These are phyloP conservation scores for Gari tellinella DNA, from an alignment of 2,888 invertebrate species.

Conservation along the genomic window DNA sequence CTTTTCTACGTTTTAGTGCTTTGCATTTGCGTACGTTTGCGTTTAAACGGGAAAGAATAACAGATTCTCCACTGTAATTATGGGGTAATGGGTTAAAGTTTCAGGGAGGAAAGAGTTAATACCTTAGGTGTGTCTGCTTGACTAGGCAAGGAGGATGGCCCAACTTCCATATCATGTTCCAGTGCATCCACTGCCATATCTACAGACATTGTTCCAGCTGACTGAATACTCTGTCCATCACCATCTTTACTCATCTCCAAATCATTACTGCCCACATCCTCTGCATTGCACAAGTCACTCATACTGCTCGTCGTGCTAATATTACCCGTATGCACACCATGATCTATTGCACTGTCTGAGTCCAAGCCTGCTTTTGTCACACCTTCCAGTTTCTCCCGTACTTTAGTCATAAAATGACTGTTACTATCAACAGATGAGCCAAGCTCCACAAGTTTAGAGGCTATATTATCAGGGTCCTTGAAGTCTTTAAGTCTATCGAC, in stretches of 20 bases:
- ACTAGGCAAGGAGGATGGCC: neutral
- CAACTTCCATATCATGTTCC: constrained; percentile 30
- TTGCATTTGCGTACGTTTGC: too few relatives aligned
- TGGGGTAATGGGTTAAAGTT: too few relatives aligned
- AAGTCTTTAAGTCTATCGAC: constrained; percentile 77
- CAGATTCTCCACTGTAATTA: too few relatives aligned
- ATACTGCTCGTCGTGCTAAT: constrained; percentile 75
- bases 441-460: constrained; percentile 74
- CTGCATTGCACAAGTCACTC: constrained; percentile 71
- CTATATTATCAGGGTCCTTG: constrained; percentile 79
- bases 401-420: constrained; percentile 69
- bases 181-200: constrained; percentile 74
- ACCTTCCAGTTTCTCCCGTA: constrained; percentile 55
- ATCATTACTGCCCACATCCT: constrained; percentile 57
- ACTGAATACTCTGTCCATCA: constrained; percentile 56
- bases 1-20: too few relatives aligned
- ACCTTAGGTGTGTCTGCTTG: too few relatives aligned
- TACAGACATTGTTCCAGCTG: constrained; percentile 67
- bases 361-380: constrained; percentile 44
- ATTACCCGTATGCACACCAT: constrained; percentile 46
- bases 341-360: constrained; percentile 53
- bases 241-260: constrained; percentile 49
- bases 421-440: constrained; percentile 82
- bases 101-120: too few relatives aligned
- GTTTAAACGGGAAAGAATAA: too few relatives aligned